Evolutionary conservation across 1,140 invertebrate species (phyloP).

Genomic region (Oreohelix idahoensis): DNA sequence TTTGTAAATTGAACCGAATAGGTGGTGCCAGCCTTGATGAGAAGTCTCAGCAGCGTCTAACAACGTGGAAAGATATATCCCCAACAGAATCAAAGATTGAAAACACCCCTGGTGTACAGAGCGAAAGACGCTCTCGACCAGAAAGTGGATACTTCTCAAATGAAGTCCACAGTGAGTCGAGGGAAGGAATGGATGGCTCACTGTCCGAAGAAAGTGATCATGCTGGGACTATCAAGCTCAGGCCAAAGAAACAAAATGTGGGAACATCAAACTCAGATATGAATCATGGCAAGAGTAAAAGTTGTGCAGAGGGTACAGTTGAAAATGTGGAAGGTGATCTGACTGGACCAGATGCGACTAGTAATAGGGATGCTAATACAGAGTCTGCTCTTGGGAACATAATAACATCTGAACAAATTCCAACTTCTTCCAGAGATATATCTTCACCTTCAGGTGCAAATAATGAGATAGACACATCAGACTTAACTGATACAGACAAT

Average conservation of each 20-base stretch:
- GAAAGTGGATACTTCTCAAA: constrained; percentile 56
- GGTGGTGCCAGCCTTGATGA: neutral
- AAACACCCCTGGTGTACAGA: constrained; percentile 6
- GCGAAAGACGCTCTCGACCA: constrained; percentile 13
- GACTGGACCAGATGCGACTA: neutral
- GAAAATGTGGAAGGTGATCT: neutral
- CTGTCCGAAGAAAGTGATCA: constrained; percentile 46
- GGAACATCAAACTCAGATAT: neutral
- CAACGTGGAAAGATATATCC: constrained; percentile 57
- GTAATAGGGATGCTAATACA: neutral
- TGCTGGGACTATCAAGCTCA: constrained; percentile 24
- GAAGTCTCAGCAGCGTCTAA: constrained; percentile 29
- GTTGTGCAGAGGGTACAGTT: neutral
- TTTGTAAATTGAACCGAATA: neutral
- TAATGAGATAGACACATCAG: neutral
- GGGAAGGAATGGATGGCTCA: constrained; percentile 49
- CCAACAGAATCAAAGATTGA: constrained; percentile 47
- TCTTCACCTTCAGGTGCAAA: neutral
- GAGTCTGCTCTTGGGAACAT: neutral
- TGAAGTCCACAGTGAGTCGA: constrained; percentile 52
- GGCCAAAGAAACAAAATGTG: constrained; percentile 19
- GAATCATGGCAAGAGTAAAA: neutral
- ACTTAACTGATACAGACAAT: neutral
- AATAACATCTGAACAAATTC: neutral
- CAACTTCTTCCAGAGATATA: neutral